Evolutionary conservation across 2,113 vertebrate genomes (phyloP).

Genomic region (Psammodynastes pulverulentus): DNA sequence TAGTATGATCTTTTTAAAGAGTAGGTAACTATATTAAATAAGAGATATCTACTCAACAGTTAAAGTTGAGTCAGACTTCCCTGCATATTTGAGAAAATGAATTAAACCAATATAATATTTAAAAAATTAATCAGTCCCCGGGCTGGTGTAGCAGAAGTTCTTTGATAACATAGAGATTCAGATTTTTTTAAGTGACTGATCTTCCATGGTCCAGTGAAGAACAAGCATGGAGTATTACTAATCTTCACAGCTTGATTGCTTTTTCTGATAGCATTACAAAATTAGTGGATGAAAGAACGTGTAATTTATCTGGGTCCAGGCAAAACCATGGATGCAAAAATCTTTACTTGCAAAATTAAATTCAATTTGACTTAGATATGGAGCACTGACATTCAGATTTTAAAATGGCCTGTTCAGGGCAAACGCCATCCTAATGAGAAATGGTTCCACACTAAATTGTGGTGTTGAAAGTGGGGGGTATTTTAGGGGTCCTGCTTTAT

Average conservation of each 20-base stretch:
- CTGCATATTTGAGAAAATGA: slow-evolving; percentile 26
- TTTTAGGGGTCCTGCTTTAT: slow-evolving; percentile 59
- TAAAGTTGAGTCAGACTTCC: background rate
- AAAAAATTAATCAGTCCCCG: slow-evolving; percentile 51
- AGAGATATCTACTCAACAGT: background rate
- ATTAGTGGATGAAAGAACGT: slow-evolving; percentile 66
- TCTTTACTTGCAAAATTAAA: slow-evolving; percentile 66
- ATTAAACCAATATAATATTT: slow-evolving; percentile 47
- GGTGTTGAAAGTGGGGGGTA: slow-evolving; percentile 36
- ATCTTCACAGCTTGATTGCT: slow-evolving; percentile 69
- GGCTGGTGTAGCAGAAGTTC: slow-evolving; percentile 42
- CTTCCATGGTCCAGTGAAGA: slow-evolving; percentile 48
- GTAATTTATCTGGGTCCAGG: slow-evolving; percentile 64
- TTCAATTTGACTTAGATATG: slow-evolving; percentile 63
- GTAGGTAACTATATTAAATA: background rate
- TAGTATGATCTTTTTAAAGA: background rate
- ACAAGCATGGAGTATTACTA: slow-evolving; percentile 50
- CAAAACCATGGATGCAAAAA: slow-evolving; percentile 61
- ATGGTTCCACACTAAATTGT: slow-evolving; percentile 34
- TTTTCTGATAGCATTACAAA: slow-evolving; percentile 68
- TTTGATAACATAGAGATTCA: slow-evolving; percentile 49
- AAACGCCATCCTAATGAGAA: slow-evolving; percentile 58
- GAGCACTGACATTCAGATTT: slow-evolving; percentile 58
- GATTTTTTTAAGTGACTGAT: slow-evolving; percentile 51
- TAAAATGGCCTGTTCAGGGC: slow-evolving; percentile 57